Conservation (phyloP, 2,797 vertebrate genomes). For the Eurystomus glaucurus region DNA sequence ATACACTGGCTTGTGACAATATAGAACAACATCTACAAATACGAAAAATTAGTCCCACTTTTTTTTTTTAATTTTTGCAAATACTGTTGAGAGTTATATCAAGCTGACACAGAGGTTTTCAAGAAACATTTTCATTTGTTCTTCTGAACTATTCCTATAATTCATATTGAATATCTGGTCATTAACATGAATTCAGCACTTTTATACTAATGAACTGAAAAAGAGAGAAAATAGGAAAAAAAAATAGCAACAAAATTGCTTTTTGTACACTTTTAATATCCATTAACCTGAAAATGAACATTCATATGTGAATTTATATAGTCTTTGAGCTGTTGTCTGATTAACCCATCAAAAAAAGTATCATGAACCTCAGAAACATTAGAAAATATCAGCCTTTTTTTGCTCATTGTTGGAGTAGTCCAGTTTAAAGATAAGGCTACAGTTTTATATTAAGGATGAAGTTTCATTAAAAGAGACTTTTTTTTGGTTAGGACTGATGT, state of each 20-base stretch:
- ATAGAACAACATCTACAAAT: not conserved
- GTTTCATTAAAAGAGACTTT: not conserved
- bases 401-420: not conserved
- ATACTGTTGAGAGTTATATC: not conserved
- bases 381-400: not conserved
- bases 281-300: not conserved
- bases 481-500: not conserved
- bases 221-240: not conserved
- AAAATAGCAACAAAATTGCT: not conserved
- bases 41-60: not conserved
- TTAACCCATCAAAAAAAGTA: not conserved
- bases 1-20: not conserved
- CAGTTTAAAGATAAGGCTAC: not conserved
- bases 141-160: not conserved
- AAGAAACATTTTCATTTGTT: not conserved
- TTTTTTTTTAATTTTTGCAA: not conserved
- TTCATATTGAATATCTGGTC: not conserved
- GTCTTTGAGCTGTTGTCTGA: not conserved
- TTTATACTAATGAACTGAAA: not conserved
- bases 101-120: not conserved
- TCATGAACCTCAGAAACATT: not conserved
- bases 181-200: not conserved
- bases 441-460: not conserved
- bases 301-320: not conserved
- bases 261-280: not conserved